Evolutionary conservation across 2,888 invertebrate species (phyloP).

Genomic region (Lypha dubia): DNA sequence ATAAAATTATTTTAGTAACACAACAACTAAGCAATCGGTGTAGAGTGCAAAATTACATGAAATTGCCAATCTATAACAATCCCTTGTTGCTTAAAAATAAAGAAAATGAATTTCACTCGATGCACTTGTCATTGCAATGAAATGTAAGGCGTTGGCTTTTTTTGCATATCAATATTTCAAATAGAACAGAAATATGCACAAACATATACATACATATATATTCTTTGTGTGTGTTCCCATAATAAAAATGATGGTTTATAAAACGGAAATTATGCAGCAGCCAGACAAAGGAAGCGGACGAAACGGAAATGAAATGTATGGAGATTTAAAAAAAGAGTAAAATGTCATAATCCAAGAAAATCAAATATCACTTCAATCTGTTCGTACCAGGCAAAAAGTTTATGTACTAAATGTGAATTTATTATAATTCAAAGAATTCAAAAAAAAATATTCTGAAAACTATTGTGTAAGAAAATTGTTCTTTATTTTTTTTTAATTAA

Average conservation of each 20-base stretch:
- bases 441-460: not conserved
- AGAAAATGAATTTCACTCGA: constrained; percentile 26
- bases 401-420: not conserved
- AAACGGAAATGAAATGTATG: constrained; percentile 65
- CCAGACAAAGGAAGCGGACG: constrained; percentile 67
- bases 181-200: not conserved
- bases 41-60: constrained; percentile 27
- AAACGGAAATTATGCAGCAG: constrained; percentile 70
- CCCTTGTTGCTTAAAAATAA: constrained; percentile 18
- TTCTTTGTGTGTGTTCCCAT: constrained; percentile 10
- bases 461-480: too few species aligned
- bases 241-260: constrained; percentile 30
- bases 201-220: not conserved
- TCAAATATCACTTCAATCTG: not conserved
- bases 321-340: constrained; percentile 31
- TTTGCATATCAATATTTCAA: constrained; percentile 31
- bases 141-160: constrained; percentile 6
- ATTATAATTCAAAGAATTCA: not conserved
- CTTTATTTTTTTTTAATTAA: too few species aligned
- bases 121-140: constrained; percentile 33
- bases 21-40: not conserved
- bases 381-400: not conserved
- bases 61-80: constrained; percentile 1
- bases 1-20: too few species aligned
- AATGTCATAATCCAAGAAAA: constrained; percentile 58